phyloP scores from a whole-genome alignment of 2,888 invertebrate genomes.

The Sepiola atlantica region DNA sequence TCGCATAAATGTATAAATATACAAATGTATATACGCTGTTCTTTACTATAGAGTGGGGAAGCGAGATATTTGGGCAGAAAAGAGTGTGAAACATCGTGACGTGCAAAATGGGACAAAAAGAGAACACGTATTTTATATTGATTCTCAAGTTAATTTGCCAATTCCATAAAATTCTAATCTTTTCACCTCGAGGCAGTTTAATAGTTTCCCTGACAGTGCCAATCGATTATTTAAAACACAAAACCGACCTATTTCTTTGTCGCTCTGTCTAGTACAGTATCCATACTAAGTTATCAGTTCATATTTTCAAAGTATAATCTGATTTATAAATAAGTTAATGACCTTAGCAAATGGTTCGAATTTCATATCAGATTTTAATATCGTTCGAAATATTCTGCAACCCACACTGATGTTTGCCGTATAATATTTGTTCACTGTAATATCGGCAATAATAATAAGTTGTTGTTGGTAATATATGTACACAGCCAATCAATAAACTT shows the following conservation, averaged over 20 bases:
- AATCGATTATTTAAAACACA: background rate
- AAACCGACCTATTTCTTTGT: background rate
- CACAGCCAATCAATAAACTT: background rate
- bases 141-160: too few species aligned
- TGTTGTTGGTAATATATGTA: background rate
- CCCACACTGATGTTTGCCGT: background rate
- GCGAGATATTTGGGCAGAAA: too few species aligned
- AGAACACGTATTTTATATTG: too few species aligned
- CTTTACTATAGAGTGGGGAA: too few species aligned
- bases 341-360: background rate
- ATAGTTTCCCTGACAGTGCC: background rate
- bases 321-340: slow-evolving; percentile 32
- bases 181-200: background rate
- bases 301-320: background rate
- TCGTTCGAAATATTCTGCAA: background rate
- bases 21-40: too few species aligned
- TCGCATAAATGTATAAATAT: too few species aligned
- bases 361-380: background rate
- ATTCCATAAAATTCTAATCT: too few species aligned
- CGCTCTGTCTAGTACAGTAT: background rate
- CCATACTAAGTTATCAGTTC: background rate
- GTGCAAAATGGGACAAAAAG: too few species aligned
- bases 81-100: too few species aligned
- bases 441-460: background rate
- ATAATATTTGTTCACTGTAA: background rate